These are phyloP conservation scores for Hybognathus amarus DNA, from an alignment of 2,797 vertebrate genomes.

Conservation along the genomic window DNA sequence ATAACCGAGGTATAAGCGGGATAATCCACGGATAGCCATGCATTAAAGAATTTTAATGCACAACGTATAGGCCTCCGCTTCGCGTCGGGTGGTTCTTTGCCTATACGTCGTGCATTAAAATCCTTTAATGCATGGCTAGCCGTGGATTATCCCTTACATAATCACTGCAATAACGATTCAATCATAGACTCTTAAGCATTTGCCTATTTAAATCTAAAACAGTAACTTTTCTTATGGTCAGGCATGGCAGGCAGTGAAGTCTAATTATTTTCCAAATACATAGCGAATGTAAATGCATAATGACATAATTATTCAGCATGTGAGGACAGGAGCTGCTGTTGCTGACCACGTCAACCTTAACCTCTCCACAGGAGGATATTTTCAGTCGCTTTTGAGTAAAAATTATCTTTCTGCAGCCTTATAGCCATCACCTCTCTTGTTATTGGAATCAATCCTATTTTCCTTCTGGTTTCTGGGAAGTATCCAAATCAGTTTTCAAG, in stretches of 20 bases:
- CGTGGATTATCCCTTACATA: no score
- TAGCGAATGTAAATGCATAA: background rate
- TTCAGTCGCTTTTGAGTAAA: background rate
- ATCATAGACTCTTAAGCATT: background rate
- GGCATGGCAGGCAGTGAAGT: background rate
- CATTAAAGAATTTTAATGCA: no score
- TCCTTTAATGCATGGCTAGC: no score
- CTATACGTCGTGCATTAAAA: no score
- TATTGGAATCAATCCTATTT: background rate
- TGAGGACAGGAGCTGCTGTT: background rate
- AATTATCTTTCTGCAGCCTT: background rate
- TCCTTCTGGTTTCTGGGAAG: background rate
- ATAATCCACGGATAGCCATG: no score
- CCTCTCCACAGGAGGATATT: background rate
- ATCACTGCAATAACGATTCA: no score
- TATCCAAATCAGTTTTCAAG: conserved; percentile 4
- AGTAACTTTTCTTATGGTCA: no score
- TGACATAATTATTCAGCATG: background rate
- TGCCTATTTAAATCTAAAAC: no score
- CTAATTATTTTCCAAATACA: background rate
- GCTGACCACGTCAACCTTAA: background rate
- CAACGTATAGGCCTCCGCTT: no score
- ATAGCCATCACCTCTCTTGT: background rate
- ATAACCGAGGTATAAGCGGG: no score
- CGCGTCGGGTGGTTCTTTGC: no score